These are phyloP conservation scores for Salvelinus sp. DNA, from an alignment of 2,113 vertebrate species.

Conservation along the genomic window DNA sequence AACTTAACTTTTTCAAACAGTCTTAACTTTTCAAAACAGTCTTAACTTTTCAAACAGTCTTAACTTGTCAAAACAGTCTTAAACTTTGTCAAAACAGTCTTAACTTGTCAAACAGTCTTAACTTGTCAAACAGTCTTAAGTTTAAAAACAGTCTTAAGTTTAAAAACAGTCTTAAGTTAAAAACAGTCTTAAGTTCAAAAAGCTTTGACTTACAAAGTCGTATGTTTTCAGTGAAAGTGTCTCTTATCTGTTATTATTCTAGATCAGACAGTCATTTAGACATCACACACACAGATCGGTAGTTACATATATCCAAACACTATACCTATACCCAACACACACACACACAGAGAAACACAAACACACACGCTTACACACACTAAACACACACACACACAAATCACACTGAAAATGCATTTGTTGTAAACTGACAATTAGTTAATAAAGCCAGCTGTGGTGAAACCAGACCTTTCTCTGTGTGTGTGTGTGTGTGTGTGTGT, in stretches of 20 bases:
- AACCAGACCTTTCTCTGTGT: constrained; percentile 8
- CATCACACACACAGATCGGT: background rate
- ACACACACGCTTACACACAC: background rate
- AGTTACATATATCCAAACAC: too few species aligned
- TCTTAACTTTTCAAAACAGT: too few species aligned
- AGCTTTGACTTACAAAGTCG: too few species aligned
- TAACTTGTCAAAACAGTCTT: too few species aligned
- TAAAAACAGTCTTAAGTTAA: too few species aligned
- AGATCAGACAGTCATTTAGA: constrained; percentile 28
- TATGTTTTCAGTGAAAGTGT: constrained; percentile 29
- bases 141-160: too few species aligned
- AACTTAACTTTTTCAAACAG: too few species aligned
- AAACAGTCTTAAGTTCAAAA: too few species aligned
- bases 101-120: too few species aligned
- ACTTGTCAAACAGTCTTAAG: too few species aligned
- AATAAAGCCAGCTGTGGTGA: constrained; percentile 72
- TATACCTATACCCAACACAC: background rate
- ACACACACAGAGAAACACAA: background rate
- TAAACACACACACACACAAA: background rate
- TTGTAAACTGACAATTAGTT: constrained; percentile 52
- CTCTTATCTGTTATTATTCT: constrained; percentile 44
- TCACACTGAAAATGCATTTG: constrained; percentile 36
- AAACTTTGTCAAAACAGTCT: too few species aligned
- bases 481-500: background rate
- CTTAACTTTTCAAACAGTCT: too few species aligned